phyloP scores from a whole-genome alignment of 2,888 invertebrate genomes.

The Melieria picta region DNA sequence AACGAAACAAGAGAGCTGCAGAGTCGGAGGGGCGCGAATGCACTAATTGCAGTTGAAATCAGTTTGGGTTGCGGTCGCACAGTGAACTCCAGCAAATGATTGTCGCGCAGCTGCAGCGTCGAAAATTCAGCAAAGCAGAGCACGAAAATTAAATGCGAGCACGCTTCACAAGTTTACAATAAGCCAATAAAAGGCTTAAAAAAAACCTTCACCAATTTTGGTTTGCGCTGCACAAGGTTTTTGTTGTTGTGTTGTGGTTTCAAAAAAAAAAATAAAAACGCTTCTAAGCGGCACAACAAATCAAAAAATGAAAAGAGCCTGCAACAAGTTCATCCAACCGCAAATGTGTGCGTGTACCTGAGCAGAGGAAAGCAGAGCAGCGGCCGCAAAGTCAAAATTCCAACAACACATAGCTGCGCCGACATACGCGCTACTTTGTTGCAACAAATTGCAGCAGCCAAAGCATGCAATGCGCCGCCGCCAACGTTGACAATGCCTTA shows the following conservation, averaged over 20 bases:
- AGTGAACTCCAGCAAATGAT: too few species aligned
- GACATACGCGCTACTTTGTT: slow-evolving; percentile 31
- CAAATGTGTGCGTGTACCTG: slow-evolving; percentile 19
- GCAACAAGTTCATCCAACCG: slow-evolving; percentile 34
- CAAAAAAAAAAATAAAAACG: too few species aligned
- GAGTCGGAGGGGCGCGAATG: too few species aligned
- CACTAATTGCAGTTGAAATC: too few species aligned
- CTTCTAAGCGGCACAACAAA: too few species aligned
- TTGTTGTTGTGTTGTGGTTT: background rate
- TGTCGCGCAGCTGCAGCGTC: background rate
- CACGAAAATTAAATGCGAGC: slow-evolving; percentile 6
- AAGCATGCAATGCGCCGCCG: background rate
- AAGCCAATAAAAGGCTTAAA: background rate
- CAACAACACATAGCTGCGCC: slow-evolving; percentile 34
- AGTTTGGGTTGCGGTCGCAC: too few species aligned
- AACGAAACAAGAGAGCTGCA: too few species aligned
- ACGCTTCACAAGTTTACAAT: slow-evolving; percentile 23
- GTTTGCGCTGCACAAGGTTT: slow-evolving; percentile 1
- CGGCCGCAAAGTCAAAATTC: background rate
- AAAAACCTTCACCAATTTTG: background rate
- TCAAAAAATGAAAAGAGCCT: background rate
- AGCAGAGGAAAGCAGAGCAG: background rate
- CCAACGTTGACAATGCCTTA: too few species aligned
- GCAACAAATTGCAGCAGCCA: slow-evolving; percentile 15
- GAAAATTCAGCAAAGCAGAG: background rate